phyloP scores from a whole-genome alignment of 2,888 invertebrate genomes.

The Napeogenes sylphis region DNA sequence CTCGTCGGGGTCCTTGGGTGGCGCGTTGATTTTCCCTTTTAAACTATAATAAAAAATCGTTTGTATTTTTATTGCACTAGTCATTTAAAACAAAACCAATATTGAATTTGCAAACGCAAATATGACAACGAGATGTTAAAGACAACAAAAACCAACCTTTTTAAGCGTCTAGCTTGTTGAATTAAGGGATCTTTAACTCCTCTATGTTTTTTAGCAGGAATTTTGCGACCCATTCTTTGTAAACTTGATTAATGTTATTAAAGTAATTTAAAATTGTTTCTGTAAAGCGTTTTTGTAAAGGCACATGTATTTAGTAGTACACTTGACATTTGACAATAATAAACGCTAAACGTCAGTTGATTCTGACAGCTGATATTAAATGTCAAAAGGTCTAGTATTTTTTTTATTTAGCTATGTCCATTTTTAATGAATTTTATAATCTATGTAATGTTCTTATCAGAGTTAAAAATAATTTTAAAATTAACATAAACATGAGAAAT shows the following conservation, averaged over 20 bases:
- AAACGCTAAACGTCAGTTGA: too few species aligned
- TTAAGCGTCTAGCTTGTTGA: conserved; percentile 80
- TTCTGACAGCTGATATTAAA: too few species aligned
- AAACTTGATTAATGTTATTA: not conserved
- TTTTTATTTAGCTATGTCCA: too few species aligned
- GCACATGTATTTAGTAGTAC: too few species aligned
- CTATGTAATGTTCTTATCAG: too few species aligned
- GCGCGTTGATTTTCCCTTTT: conserved; percentile 84
- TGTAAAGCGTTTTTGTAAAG: too few species aligned
- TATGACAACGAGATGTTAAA: not conserved
- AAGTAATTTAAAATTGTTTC: conserved; percentile 1
- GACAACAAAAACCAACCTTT: conserved; percentile 70
- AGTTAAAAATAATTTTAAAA: too few species aligned
- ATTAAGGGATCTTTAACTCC: conserved; percentile 87
- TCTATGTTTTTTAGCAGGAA: conserved; percentile 87
- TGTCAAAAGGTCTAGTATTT: too few species aligned
- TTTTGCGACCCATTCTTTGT: conserved; percentile 83
- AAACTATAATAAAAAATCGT: conserved; percentile 71
- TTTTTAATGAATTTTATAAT: too few species aligned
- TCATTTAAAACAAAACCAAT: conserved; percentile 1
- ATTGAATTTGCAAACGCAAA: not conserved
- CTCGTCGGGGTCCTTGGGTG: conserved; percentile 82
- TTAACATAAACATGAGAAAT: too few species aligned
- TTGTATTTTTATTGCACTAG: not conserved
- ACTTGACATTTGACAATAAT: too few species aligned